Evolutionary conservation across 2,113 vertebrate genomes (phyloP).

Genomic region (Gnathonemus echidnorhynchus): DNA sequence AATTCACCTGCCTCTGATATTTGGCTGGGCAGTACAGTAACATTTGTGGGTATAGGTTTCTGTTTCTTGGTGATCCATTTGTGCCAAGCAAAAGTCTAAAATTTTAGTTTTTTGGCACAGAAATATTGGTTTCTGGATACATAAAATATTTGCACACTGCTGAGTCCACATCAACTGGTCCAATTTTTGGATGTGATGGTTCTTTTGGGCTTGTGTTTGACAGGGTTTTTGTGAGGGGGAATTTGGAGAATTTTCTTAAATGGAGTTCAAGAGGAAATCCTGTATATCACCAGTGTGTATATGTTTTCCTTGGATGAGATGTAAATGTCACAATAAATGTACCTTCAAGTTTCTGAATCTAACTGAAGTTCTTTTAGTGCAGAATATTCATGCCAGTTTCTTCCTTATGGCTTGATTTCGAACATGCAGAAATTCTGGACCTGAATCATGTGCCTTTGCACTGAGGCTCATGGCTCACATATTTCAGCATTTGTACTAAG

Average conservation of each 20-base stretch:
- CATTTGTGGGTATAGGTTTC: not conserved
- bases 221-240: not conserved
- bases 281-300: not conserved
- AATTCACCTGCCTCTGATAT: not conserved
- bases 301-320: slow-evolving; percentile 1
- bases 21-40: not conserved
- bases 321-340: slow-evolving; percentile 1
- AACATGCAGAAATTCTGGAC: not conserved
- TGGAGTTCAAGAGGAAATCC: not conserved
- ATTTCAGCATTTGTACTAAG: not conserved
- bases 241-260: not conserved
- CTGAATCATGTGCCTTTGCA: too few relatives aligned
- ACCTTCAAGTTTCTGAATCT: not conserved
- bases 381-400: not conserved
- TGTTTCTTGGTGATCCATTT: not conserved
- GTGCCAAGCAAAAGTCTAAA: not conserved
- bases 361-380: not conserved
- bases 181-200: not conserved
- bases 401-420: not conserved
- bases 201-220: not conserved
- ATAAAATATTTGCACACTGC: not conserved
- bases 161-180: not conserved
- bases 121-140: not conserved
- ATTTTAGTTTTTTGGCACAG: not conserved
- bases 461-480: not conserved